phyloP scores from a whole-genome alignment of 2,797 vertebrate species.

The Pangasius djambal region DNA sequence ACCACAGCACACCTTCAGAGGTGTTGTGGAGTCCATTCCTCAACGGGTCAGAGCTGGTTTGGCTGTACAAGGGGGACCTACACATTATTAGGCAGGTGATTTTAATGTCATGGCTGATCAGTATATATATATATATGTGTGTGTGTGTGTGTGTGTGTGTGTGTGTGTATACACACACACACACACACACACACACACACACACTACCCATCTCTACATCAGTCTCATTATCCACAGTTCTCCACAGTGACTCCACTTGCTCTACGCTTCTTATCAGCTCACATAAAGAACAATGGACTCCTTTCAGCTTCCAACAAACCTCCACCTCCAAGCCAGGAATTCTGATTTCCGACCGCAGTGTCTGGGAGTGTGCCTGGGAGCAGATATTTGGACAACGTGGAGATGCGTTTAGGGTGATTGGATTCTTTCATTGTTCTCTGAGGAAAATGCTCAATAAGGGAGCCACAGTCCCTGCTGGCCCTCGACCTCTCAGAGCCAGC shows the following conservation, averaged over 20 bases:
- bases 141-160: too few species aligned
- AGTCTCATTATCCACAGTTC: conserved; percentile 14
- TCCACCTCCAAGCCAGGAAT: conserved; percentile 45
- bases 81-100: too few species aligned
- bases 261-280: conserved; percentile 58
- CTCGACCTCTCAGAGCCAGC: conserved; percentile 43
- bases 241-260: conserved; percentile 55
- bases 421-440: conserved; percentile 58
- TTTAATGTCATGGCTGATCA: too few species aligned
- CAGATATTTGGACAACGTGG: conserved; percentile 56
- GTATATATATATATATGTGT: too few species aligned
- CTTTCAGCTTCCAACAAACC: conserved; percentile 53
- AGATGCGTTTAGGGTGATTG: conserved; percentile 58
- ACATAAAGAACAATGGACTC: conserved; percentile 59
- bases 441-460: conserved; percentile 53
- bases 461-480: conserved; percentile 49
- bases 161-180: too few species aligned
- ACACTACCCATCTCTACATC: conserved; percentile 4
- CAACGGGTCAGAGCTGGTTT: too few species aligned
- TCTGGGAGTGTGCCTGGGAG: conserved; percentile 55
- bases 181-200: too few species aligned
- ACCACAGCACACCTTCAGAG: too few species aligned
- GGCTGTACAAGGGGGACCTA: too few species aligned
- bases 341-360: conserved; percentile 57
- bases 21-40: too few species aligned